Percentiles rank a stretch among this genome's conserved stretches.
These are phyloP conservation scores for Prorops nasuta DNA, from an alignment of 1,140 invertebrate species.

Conservation along the genomic window DNA sequence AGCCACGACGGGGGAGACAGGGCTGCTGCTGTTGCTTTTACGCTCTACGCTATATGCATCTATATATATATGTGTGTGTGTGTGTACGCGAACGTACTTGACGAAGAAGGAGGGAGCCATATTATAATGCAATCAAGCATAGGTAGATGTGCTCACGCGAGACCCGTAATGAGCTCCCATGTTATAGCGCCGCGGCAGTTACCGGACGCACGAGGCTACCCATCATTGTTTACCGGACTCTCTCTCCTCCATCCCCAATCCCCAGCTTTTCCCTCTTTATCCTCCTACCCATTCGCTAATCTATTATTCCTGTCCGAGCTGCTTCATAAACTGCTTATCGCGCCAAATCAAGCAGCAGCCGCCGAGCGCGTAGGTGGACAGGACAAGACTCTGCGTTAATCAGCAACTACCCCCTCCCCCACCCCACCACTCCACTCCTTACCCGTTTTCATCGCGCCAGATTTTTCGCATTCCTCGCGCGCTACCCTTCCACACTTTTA, in stretches of 20 bases:
- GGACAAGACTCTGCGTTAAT: slow-evolving; percentile 46
- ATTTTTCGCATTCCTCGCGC: too few species aligned
- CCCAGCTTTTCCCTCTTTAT: slow-evolving; percentile 1
- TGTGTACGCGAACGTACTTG: too few species aligned
- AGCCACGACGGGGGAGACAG: too few species aligned
- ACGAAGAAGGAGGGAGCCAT: slow-evolving; percentile 27
- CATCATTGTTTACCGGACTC: slow-evolving; percentile 46
- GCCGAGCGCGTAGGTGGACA: slow-evolving; percentile 37
- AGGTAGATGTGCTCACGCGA: slow-evolving; percentile 46
- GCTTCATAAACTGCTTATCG: slow-evolving; percentile 53
- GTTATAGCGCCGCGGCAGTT: slow-evolving; percentile 37
- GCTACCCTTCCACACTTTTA: too few species aligned
- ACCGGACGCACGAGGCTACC: slow-evolving; percentile 34
- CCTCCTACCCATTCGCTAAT: slow-evolving; percentile 33
- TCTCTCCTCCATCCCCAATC: slow-evolving; percentile 15
- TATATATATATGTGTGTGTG: too few species aligned
- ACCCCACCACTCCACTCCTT: neutral
- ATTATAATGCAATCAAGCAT: slow-evolving; percentile 53
- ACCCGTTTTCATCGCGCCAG: too few species aligned
- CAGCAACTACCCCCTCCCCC: slow-evolving; percentile 26
- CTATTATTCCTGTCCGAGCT: slow-evolving; percentile 46
- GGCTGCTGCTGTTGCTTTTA: too few species aligned
- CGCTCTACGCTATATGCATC: too few species aligned
- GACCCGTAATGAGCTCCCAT: slow-evolving; percentile 50
- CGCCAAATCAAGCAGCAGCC: slow-evolving; percentile 36